These are phyloP conservation scores for Calidris pugnax DNA, from an alignment of 2,113 vertebrate species.

Conservation along the genomic window DNA sequence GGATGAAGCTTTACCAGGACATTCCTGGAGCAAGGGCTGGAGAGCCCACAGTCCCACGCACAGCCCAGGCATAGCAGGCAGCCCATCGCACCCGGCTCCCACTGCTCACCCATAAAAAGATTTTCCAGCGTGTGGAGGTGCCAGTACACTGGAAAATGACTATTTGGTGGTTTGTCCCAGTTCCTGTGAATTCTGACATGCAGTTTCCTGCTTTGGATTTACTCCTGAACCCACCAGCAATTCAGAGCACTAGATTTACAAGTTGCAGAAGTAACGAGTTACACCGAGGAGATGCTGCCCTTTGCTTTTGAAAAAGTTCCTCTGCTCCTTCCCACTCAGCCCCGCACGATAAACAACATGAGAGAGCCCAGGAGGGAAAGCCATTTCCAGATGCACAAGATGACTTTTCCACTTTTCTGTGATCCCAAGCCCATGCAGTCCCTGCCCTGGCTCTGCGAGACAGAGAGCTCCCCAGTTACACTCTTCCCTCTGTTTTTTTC, in stretches of 20 bases:
- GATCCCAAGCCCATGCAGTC: rapidly evolving
- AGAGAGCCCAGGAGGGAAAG: not conserved
- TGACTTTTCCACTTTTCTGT: not conserved
- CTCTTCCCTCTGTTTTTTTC: not conserved
- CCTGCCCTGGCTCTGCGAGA: not conserved
- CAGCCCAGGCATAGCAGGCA: rapidly evolving
- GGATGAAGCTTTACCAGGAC: not conserved
- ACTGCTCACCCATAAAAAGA: not conserved
- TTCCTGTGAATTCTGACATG: not conserved
- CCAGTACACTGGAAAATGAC: rapidly evolving
- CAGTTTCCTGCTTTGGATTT: not conserved
- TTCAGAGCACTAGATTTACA: not conserved
- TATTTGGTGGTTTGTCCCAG: no score
- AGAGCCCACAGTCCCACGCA: rapidly evolving
- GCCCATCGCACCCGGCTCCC: rapidly evolving
- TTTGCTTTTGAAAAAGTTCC: not conserved
- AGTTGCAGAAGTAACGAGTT: not conserved
- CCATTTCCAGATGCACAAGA: not conserved
- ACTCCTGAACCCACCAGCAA: not conserved
- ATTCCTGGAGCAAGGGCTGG: not conserved
- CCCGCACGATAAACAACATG: rapidly evolving
- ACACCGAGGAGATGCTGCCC: not conserved
- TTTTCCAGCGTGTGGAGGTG: not conserved
- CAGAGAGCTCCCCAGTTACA: not conserved
- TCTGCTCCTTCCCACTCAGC: not conserved